phyloP scores from a whole-genome alignment of 2,888 invertebrate genomes.

The Drosophila siamana region DNA sequence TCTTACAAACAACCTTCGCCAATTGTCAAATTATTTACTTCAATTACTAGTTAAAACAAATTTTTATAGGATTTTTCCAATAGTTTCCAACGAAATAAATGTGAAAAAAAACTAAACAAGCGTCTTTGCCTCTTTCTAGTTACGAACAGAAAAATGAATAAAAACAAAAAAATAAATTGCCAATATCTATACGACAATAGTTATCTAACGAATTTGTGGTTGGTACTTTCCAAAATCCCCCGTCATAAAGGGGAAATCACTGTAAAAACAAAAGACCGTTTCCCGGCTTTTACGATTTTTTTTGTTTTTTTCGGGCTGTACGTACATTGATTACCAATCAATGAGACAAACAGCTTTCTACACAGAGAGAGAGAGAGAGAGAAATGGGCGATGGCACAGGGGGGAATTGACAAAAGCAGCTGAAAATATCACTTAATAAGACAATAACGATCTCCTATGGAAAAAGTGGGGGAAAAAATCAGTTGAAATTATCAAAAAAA shows the following conservation, averaged over 20 bases:
- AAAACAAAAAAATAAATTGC: not conserved
- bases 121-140: too few species aligned
- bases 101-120: not conserved
- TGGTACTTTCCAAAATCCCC: constrained; percentile 17
- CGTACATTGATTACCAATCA: constrained; percentile 10
- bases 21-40: not conserved
- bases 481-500: constrained; percentile 13
- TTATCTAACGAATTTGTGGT: constrained; percentile 11
- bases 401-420: not conserved
- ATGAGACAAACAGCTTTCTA: constrained; percentile 14
- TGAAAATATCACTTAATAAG: constrained; percentile 15
- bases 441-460: not conserved
- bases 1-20: not conserved
- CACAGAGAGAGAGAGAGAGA: not conserved
- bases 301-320: constrained; percentile 1
- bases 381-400: not conserved
- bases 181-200: not conserved
- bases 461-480: not conserved
- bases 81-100: not conserved
- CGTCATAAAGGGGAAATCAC: constrained; percentile 8
- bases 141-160: not conserved
- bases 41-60: not conserved
- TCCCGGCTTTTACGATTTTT: not conserved
- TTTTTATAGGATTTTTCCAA: not conserved
- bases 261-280: constrained; percentile 10